Evolutionary conservation across 2,888 invertebrate species (phyloP), one percentile per base, ranked within the genome.

Genomic region (Caenorhabditis sp.): DNA sequence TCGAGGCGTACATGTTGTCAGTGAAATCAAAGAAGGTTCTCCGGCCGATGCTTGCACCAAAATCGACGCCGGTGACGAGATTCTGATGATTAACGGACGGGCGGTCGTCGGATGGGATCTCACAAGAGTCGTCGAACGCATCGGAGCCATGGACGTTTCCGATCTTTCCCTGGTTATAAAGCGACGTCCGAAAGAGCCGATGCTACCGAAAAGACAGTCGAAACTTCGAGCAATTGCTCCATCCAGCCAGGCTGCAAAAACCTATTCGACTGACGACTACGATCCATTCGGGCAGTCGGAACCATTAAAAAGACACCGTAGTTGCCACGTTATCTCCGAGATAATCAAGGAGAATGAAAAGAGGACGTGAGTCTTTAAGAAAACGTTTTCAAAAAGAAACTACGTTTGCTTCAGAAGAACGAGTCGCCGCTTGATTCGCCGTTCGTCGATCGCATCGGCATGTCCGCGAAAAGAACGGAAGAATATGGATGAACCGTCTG

Each of bases 11-110:
- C 92, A 92, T 89, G 94, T 95, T 89, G 94, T 98, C 71, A 94
- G 94, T 17, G 94, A 94, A 89, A 94, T 96, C 61, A 94, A 95
- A 59, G 79, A 94, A 90, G 94, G 95, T 87, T 95, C 95, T 55
- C 95, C 95, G 2, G 95, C 96, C 41, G 95, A 96, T 90, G 93
- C 94, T 35, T 94, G 94, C 84, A 94, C 94, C 2, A 95, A 94
- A 91, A 93, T 98, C 87, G 95, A 95, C 90, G 94, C 94, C 85
- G 97, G 96, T 0, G 97, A 98, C 90, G 97, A 98, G 91, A 94
- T 98, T 84, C 94, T 97, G 43, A 95, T 95, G 92, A 94, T 94
- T 83, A 92, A 92, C 89, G 91, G 92, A 83, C 92, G 92, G 85
- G 92, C 92, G 43, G 82, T 82, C 17, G 78, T 84, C 22, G 84